Evolutionary conservation across 1,140 invertebrate species (phyloP).

Genomic region (Musca domestica): DNA sequence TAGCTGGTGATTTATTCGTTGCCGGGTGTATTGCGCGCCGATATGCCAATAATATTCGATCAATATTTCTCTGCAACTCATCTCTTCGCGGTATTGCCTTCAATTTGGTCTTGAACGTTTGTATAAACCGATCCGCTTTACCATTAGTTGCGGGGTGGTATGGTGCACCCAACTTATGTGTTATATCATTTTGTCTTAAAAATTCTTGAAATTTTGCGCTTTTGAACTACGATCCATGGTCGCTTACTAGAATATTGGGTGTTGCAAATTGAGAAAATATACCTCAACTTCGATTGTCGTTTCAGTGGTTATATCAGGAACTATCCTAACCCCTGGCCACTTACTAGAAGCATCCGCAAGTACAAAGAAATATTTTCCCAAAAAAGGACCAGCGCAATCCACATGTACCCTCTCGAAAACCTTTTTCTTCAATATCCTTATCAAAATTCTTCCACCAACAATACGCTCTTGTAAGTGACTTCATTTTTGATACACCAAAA

Average conservation of each 20-base stretch:
- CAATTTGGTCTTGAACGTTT: neutral
- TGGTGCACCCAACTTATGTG: constrained; percentile 14
- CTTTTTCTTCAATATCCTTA: too few relatives aligned
- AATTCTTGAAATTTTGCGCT: constrained; percentile 21
- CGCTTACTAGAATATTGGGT: constrained; percentile 22
- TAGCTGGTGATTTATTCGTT: constrained; percentile 24
- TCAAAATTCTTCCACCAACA: too few relatives aligned
- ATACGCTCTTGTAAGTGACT: too few relatives aligned
- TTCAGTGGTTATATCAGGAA: constrained; percentile 21
- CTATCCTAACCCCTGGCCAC: constrained; percentile 43
- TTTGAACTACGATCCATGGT: constrained; percentile 32
- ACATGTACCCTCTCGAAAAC: too few relatives aligned
- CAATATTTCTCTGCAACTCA: constrained; percentile 12
- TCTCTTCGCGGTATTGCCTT: neutral
- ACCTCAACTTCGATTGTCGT: constrained; percentile 14
- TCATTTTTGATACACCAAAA: too few relatives aligned
- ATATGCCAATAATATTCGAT: constrained; percentile 28
- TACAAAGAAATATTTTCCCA: constrained; percentile 38
- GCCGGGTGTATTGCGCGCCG: constrained; percentile 23
- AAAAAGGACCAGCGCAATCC: constrained; percentile 20
- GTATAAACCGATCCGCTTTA: constrained; percentile 23
- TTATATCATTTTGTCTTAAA: constrained; percentile 22
- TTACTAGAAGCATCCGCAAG: constrained; percentile 51
- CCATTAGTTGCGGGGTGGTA: constrained; percentile 26
- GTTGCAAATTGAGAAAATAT: constrained; percentile 23